A percentile compares a stretch with the other conserved stretches of the same genome.
Conservation (phyloP, 1,140 invertebrate species). For the Cyrtorhinus lividipennis region DNA sequence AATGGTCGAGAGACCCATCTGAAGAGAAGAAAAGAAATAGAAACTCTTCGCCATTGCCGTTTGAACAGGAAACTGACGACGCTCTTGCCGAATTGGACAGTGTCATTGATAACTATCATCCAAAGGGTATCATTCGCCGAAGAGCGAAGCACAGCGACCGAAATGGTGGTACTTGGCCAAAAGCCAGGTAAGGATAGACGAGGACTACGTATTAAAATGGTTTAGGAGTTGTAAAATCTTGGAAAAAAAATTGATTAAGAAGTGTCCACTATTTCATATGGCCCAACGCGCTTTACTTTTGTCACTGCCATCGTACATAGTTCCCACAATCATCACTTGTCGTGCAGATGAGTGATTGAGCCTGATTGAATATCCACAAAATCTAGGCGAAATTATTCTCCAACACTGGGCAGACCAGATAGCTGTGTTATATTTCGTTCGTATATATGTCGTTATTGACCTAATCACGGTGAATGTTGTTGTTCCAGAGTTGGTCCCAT, state of each 20-base stretch:
- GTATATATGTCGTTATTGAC: no score
- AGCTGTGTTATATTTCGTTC: no score
- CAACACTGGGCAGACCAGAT: no score
- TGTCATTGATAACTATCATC: constrained; percentile 50
- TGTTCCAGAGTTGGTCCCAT: constrained; percentile 39
- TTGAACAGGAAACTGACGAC: constrained; percentile 33
- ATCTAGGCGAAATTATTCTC: no score
- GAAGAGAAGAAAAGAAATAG: constrained; percentile 34
- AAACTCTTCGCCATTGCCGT: constrained; percentile 33
- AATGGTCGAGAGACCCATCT: background rate
- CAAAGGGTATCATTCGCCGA: constrained; percentile 32
- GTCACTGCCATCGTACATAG: no score
- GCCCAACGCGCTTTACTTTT: no score
- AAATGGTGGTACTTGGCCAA: constrained; percentile 88
- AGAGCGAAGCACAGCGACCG: constrained; percentile 50
- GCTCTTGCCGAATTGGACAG: constrained; percentile 74
- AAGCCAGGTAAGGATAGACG: constrained; percentile 46
- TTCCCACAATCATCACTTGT: no score
- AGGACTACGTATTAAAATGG: constrained; percentile 19
- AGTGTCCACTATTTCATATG: no score
- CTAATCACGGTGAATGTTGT: no score
- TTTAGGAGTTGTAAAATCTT: background rate
- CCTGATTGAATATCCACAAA: no score
- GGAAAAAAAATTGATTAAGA: no score
- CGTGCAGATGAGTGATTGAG: no score